Conservation (phyloP, 37 sponge, comb jelly and placozoan species). For the Lycopodina hypogea region DNA sequence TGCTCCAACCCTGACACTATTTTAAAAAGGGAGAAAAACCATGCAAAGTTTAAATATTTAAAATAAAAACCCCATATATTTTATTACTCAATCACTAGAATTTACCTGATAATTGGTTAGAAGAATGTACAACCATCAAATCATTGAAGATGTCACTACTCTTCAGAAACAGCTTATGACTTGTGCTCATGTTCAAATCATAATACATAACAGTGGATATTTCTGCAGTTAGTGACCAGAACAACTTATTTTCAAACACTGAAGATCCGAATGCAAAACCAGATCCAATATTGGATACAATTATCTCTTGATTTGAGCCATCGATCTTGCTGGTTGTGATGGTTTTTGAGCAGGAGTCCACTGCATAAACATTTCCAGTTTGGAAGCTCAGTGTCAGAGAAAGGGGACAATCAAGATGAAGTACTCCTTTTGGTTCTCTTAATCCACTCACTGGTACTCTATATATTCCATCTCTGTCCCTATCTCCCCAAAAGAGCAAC, state of each 20-base stretch:
- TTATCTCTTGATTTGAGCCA: neutral
- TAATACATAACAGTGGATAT: neutral
- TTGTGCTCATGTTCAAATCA: neutral
- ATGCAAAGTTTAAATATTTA: too few species aligned
- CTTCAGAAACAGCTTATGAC: neutral
- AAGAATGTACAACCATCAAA: conserved; percentile 1
- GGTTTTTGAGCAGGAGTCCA: neutral
- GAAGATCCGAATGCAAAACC: conserved; percentile 2
- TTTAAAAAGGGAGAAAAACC: too few species aligned
- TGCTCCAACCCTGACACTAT: neutral
- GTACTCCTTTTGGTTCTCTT: neutral
- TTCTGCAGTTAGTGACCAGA: neutral
- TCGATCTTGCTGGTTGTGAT: neutral
- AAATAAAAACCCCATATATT: too few species aligned
- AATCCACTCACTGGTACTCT: neutral
- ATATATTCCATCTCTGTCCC: neutral
- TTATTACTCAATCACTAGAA: too few species aligned
- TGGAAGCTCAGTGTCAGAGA: neutral
- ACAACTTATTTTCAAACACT: neutral
- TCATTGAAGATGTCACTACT: neutral
- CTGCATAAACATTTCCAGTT: neutral
- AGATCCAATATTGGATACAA: neutral
- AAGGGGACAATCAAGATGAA: neutral
- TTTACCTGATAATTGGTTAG: conserved; percentile 21
- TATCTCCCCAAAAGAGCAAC: conserved; percentile 1